phyloP scores from a whole-genome alignment of 2,888 invertebrate species.

The Charanyca ferruginea region DNA sequence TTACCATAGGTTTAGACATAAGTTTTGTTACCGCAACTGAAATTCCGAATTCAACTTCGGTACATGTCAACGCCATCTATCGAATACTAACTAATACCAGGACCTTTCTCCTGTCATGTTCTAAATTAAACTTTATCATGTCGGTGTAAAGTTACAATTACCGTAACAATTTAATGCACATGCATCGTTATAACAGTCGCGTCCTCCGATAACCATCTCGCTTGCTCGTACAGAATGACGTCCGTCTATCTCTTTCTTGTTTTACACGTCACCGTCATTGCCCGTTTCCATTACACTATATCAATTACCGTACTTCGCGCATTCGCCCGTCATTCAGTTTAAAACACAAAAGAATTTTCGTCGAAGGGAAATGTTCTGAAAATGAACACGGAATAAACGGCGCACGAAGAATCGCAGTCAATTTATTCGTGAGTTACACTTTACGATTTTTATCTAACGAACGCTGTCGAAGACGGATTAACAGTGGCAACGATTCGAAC shows the following conservation, averaged over 20 bases:
- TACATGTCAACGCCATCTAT: conserved; percentile 83
- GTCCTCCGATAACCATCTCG: conserved; percentile 80
- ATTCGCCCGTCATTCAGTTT: conserved; percentile 59
- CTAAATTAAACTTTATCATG: conserved; percentile 77
- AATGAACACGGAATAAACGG: conserved; percentile 80
- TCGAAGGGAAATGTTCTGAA: conserved; percentile 74
- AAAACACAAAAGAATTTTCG: conserved; percentile 71
- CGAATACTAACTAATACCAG: conserved; percentile 57
- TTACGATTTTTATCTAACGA: conserved; percentile 86
- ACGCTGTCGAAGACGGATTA: conserved; percentile 88
- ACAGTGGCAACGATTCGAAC: conserved; percentile 82
- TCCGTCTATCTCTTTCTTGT: conserved; percentile 83
- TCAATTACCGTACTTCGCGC: conserved; percentile 81
- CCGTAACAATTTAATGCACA: conserved; percentile 80
- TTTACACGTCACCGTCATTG: conserved; percentile 87
- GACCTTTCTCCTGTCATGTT: conserved; percentile 48
- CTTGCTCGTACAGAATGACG: conserved; percentile 76
- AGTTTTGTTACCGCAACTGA: conserved; percentile 22
- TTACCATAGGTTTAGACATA: background rate
- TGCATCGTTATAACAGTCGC: conserved; percentile 79
- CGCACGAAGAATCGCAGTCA: conserved; percentile 81
- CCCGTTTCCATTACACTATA: conserved; percentile 90
- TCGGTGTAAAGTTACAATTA: conserved; percentile 82
- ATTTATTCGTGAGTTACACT: conserved; percentile 86
- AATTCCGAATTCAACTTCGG: conserved; percentile 64